Base-by-base conservation (phyloP, 1,140 invertebrate genomes). In the silkworm (Bombyx mori) region DNA sequence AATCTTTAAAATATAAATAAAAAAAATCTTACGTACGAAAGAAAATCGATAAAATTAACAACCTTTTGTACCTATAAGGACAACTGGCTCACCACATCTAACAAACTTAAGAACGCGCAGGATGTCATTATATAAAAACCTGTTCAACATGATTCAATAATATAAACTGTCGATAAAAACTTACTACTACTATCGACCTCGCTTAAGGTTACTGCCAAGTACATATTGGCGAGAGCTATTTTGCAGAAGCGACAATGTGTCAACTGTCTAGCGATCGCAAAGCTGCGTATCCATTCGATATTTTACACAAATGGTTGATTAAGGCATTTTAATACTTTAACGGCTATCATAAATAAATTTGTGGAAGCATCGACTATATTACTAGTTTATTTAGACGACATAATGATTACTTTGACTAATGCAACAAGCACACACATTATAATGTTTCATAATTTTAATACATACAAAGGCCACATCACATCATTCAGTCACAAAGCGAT, bases 111-210 rank as follows among this genome's bases (percentile, higher is more conserved):
- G 73, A 82, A 76, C 84, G 84, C 84, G 82, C 84, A 87, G 84
- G 82, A 75, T 75, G 68, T 73, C 69, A 66, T 72, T 75, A 68
- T 83, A 77, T 76, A 76, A 56, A 79, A 82, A 77, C 68, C 68
- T 66, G 66, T 73, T 79, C 69, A 76, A 75, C 71, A 74, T 73
- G 66, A 68, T 77, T 74, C 63, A 69, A 75, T 65, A 81, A 82
- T 86, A 86, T 79, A 86, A 84, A 86, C 73, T 70, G 73, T 79
- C 73, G 74, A 79, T 87, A 85, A 78, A 85, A 87, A 87, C 82
- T 85, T 87, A 87, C 74, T 50, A 87, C 74, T 50, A 56, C 80
- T 83, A 86, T 74, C 70, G 77, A 82, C 77, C 72, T 72, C 71
- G 69, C 72, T 69, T 77, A 80, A 68, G 65, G 57, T 73, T 73